Evolutionary conservation across 2,888 invertebrate genomes (phyloP), one percentile per base, ranked within the genome.

Genomic region (Hymenopus coronatus): DNA sequence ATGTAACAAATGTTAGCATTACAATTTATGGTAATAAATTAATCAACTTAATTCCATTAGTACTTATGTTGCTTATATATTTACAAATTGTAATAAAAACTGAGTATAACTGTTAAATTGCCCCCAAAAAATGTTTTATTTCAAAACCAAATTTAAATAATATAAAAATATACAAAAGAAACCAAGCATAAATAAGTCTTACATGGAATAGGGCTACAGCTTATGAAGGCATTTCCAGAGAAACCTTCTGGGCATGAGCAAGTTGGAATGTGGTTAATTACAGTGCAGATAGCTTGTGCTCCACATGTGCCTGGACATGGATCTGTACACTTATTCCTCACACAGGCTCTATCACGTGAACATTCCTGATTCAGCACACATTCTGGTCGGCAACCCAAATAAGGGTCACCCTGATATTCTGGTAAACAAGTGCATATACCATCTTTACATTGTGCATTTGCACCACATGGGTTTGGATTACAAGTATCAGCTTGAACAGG

Each of bases 141-240:
- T 28, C 20, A 82, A 28, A 27, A 28, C 20, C 83, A 27, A 86
- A 54, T n/a, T 46, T 27, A 70, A 81, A 87, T 14, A 81, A 1
- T 28, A 25, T 1, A 33, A 87, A 81, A 83, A n/a, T 14, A 3
- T 83, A 4, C 9, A 70, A 20, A 70, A 70, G 54, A 70, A 40
- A 40, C 6, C 1, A 40, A 40, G 12, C 40, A 20, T 70, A 25
- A 70, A 20, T 70, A 25, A 70, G 4, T 46, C 90, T 88, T 94
- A 96, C 96, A 94, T 94, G 94, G 94, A 91, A 95, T 93, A 40
- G 93, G 93, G 70, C 93, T 92, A 92, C 97, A 97, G 89, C 94
- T 93, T 70, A 95, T 94, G 92, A 97, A 96, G n/a, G 97, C 96
- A 92, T 96, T 96, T 85, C 97, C 97, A 33, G 95, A 94, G 93